Evolutionary conservation across 2,888 invertebrate genomes (phyloP).

Genomic region (Chelonus formosanus): DNA sequence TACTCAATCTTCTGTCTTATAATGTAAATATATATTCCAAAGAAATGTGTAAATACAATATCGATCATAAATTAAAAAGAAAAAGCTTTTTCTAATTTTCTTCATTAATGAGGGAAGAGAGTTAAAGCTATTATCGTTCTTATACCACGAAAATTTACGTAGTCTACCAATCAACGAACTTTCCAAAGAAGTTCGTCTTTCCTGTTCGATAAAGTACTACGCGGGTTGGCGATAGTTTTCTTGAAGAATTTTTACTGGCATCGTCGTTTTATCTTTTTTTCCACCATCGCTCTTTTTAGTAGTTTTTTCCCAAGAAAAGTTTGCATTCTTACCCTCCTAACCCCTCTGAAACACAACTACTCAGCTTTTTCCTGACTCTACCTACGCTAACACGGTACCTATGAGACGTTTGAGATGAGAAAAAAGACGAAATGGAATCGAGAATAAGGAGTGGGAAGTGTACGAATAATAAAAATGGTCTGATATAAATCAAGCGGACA

Average conservation of each 20-base stretch:
- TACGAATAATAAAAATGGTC: constrained; percentile 65
- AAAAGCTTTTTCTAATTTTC: constrained; percentile 30
- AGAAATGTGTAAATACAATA: background rate
- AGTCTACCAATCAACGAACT: constrained; percentile 43
- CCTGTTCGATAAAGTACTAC: constrained; percentile 40
- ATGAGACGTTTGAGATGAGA: constrained; percentile 51
- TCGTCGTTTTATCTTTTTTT: constrained; percentile 30
- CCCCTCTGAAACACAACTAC: constrained; percentile 35
- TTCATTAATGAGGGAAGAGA: constrained; percentile 20
- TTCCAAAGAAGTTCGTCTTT: constrained; percentile 36
- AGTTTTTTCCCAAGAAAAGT: constrained; percentile 51
- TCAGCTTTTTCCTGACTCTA: constrained; percentile 29
- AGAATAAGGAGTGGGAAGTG: constrained; percentile 41
- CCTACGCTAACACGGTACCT: constrained; percentile 47
- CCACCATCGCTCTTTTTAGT: constrained; percentile 34
- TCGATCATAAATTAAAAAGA: constrained; percentile 7
- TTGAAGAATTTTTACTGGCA: constrained; percentile 41
- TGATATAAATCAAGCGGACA: constrained; percentile 61
- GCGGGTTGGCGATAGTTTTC: constrained; percentile 42
- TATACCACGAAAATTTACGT: constrained; percentile 38
- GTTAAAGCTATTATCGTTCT: constrained; percentile 27
- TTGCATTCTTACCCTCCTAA: constrained; percentile 40
- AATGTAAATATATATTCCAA: too few species aligned
- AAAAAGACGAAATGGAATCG: constrained; percentile 7
- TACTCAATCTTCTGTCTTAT: too few species aligned